Conservation (phyloP, 1,140 invertebrate genomes). For the Pseudomyrmex pallidus region DNA sequence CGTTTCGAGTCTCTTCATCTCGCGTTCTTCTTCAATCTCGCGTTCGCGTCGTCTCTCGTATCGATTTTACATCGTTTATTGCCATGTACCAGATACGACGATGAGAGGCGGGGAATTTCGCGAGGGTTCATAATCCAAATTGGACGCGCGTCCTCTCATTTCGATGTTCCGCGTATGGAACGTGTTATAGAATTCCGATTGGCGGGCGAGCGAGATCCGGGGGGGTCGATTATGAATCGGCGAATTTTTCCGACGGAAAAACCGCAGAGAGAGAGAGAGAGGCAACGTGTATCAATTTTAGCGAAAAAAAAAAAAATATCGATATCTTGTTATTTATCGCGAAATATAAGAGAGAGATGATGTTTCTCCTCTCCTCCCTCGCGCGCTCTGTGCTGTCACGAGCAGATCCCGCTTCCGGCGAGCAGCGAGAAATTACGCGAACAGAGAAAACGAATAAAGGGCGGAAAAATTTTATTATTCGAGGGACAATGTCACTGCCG, state of each 20-base stretch:
- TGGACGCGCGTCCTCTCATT: slow-evolving; percentile 45
- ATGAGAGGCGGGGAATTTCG: background rate
- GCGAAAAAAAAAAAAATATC: background rate
- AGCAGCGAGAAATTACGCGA: slow-evolving; percentile 33
- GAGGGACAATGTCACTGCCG: slow-evolving; percentile 45
- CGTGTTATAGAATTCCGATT: slow-evolving; percentile 52
- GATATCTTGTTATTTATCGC: slow-evolving; percentile 48
- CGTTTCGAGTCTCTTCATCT: background rate
- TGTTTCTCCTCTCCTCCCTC: too few species aligned
- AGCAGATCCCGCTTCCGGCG: background rate
- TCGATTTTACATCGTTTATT: slow-evolving; percentile 58
- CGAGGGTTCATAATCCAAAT: slow-evolving; percentile 50
- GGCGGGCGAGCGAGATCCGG: background rate
- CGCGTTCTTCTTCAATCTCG: slow-evolving; percentile 24
- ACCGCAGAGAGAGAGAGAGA: background rate
- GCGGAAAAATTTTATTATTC: slow-evolving; percentile 54
- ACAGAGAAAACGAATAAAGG: background rate
- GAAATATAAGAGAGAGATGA: slow-evolving; percentile 14
- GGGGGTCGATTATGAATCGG: slow-evolving; percentile 22
- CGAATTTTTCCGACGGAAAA: slow-evolving; percentile 30
- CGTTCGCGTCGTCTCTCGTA: background rate
- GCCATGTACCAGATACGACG: slow-evolving; percentile 1
- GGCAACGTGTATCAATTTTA: slow-evolving; percentile 44
- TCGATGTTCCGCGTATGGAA: slow-evolving; percentile 32
- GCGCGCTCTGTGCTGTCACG: background rate